These are phyloP conservation scores for Sphecodes monilicornis DNA, from an alignment of 2,888 invertebrate genomes.

Conservation along the genomic window DNA sequence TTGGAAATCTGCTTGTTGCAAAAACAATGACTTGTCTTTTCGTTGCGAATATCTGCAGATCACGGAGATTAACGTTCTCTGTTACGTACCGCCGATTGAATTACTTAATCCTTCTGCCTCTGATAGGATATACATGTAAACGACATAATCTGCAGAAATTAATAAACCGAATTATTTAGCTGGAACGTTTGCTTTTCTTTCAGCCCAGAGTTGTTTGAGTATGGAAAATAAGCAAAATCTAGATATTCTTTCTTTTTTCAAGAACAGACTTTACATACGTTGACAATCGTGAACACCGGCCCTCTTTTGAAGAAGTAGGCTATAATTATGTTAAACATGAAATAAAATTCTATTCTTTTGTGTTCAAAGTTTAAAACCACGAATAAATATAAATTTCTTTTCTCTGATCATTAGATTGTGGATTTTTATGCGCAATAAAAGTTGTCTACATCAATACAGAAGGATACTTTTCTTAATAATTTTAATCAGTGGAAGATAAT, in stretches of 20 bases:
- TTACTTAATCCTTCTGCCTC: neutral
- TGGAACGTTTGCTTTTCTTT: neutral
- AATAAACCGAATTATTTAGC: neutral
- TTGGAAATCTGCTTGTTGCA: neutral
- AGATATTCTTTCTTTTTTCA: neutral
- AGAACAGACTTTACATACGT: neutral
- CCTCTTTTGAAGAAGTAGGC: too few species aligned
- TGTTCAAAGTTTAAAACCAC: too few species aligned
- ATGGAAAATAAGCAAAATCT: neutral
- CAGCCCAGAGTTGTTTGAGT: neutral
- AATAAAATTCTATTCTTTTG: too few species aligned
- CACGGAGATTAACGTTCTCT: neutral
- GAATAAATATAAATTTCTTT: too few species aligned
- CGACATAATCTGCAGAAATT: neutral
- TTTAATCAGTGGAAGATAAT: too few species aligned
- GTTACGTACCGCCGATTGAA: neutral
- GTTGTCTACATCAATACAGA: too few species aligned
- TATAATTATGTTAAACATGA: too few species aligned
- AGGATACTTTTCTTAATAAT: too few species aligned
- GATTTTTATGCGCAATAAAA: too few species aligned
- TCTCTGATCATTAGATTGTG: too few species aligned
- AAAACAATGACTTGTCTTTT: neutral
- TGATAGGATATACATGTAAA: rapidly evolving
- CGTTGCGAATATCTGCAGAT: neutral
- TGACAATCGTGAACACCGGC: neutral